These are phyloP conservation scores for Drosophila mettleri DNA, from an alignment of 2,888 invertebrate species.

Conservation along the genomic window DNA sequence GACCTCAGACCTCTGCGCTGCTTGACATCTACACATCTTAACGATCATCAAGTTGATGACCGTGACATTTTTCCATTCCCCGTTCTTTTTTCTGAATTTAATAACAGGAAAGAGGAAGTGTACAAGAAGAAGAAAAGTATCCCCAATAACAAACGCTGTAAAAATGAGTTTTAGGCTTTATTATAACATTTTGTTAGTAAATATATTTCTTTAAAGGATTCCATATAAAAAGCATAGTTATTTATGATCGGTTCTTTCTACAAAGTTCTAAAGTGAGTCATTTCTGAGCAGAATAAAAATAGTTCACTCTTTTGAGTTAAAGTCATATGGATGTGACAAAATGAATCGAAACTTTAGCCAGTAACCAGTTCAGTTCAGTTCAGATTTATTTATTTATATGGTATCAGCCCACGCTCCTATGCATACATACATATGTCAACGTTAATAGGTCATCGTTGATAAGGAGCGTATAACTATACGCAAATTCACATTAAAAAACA, in stretches of 20 bases:
- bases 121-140: not conserved
- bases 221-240: no score
- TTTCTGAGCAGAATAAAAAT: not conserved
- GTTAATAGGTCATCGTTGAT: slow-evolving; percentile 6
- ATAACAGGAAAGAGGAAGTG: not conserved
- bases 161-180: no score
- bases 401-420: not conserved
- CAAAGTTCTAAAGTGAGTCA: not conserved
- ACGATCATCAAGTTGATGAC: slow-evolving; percentile 5
- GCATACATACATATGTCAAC: not conserved
- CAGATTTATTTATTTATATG: not conserved
- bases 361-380: slow-evolving; percentile 1
- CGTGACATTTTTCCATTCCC: slow-evolving; percentile 3
- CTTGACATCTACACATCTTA: slow-evolving; percentile 13
- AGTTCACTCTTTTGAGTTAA: not conserved
- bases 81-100: not conserved
- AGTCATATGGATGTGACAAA: not conserved
- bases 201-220: no score
- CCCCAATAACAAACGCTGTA: no score
- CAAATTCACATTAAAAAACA: not conserved
- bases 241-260: no score
- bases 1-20: slow-evolving; percentile 28
- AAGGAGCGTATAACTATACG: not conserved
- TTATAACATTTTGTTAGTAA: no score
- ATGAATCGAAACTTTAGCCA: not conserved